A percentile compares a stretch with the other conserved stretches of the same genome.
These are phyloP conservation scores for Ibidorhyncha struthersii DNA, from an alignment of 2,113 vertebrate species.

Conservation along the genomic window DNA sequence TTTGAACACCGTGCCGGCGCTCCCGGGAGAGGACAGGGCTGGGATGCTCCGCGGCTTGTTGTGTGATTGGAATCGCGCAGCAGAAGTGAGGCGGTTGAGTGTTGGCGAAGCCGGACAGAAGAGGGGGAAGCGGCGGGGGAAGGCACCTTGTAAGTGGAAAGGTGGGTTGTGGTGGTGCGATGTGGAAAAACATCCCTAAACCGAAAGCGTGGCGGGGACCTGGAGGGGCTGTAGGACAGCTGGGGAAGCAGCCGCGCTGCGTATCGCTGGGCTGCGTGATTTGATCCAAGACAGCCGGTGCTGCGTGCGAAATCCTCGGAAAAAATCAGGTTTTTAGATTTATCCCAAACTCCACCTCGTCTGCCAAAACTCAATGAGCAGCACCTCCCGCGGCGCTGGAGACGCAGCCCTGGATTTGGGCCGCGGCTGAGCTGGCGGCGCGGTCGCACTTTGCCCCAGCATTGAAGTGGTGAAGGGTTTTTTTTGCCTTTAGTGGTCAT, in stretches of 20 bases:
- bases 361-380: background rate
- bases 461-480: background rate
- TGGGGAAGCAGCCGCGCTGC: background rate
- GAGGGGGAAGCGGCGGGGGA: background rate
- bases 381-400: background rate
- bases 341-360: background rate
- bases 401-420: background rate
- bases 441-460: background rate
- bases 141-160: background rate
- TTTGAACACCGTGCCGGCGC: background rate
- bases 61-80: rapidly evolving
- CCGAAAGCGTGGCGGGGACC: no score
- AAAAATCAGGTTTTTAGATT: background rate
- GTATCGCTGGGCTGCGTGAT: background rate
- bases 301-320: background rate
- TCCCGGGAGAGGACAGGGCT: background rate
- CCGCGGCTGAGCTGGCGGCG: rapidly evolving
- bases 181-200: background rate
- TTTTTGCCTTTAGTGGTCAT: background rate
- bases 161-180: background rate
- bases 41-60: rapidly evolving
- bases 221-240: background rate
- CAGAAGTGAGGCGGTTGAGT: rapidly evolving
- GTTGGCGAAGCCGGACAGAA: background rate
- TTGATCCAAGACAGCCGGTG: background rate